Conservation (phyloP, 2,888 invertebrate species). For the Lomographa bimaculata region DNA sequence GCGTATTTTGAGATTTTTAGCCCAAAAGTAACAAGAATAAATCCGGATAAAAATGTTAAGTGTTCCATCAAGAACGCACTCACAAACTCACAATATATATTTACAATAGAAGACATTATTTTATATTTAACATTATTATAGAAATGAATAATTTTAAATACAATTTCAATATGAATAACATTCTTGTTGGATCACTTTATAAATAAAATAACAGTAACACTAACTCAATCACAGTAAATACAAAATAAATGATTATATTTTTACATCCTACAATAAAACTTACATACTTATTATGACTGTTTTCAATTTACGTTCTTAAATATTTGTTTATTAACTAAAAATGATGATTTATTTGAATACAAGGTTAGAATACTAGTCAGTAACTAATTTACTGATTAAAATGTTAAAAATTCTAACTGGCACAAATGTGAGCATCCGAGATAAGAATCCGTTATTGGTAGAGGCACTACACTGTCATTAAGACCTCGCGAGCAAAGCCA, state of each 20-base stretch:
- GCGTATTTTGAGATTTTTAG: slow-evolving; percentile 4
- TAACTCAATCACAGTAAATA: slow-evolving; percentile 77
- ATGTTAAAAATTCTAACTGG: slow-evolving; percentile 69
- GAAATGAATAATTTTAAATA: no score
- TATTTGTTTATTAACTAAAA: slow-evolving; percentile 36
- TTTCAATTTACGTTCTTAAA: slow-evolving; percentile 38
- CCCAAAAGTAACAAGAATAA: slow-evolving; percentile 25
- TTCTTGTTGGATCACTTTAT: slow-evolving; percentile 28
- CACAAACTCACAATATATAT: slow-evolving; percentile 1
- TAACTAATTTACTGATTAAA: slow-evolving; percentile 64
- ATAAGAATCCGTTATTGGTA: slow-evolving; percentile 47
- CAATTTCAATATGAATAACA: neutral
- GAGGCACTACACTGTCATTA: slow-evolving; percentile 23
- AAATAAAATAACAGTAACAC: slow-evolving; percentile 56
- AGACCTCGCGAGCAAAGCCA: no score
- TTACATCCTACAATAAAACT: slow-evolving; percentile 42
- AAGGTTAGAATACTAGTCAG: slow-evolving; percentile 56
- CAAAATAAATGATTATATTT: slow-evolving; percentile 51
- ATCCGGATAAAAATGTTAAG: neutral
- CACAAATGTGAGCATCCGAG: slow-evolving; percentile 78
- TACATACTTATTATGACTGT: slow-evolving; percentile 59
- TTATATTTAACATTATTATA: no score
- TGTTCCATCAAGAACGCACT: slow-evolving; percentile 6
- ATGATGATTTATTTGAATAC: slow-evolving; percentile 52
- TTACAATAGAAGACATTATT: slow-evolving; percentile 2